phyloP scores from a whole-genome alignment of 1,140 invertebrate genomes.

The Heliconius nattereri region DNA sequence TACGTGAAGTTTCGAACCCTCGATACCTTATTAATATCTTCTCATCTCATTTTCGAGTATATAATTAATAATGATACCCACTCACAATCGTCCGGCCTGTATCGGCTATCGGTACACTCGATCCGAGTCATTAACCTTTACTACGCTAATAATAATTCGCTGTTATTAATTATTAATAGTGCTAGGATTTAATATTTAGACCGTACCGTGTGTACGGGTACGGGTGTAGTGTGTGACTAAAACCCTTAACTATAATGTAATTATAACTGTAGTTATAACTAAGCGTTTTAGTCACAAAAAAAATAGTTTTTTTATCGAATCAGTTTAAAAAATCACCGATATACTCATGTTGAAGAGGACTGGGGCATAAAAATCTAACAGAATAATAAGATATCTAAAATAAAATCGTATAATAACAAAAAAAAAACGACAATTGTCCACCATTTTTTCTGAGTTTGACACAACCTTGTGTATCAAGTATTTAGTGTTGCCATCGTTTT shows the following conservation, averaged over 20 bases:
- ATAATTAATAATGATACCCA: neutral
- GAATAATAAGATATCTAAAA: neutral
- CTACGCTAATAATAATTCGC: neutral
- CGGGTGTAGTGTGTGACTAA: too few species aligned
- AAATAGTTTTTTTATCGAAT: neutral
- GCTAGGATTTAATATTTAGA: neutral
- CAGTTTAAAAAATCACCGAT: too few species aligned
- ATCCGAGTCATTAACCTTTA: neutral
- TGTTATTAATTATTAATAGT: neutral
- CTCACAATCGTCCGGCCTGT: neutral
- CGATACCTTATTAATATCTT: neutral
- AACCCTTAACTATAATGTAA: too few species aligned
- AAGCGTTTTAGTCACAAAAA: neutral
- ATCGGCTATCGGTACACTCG: neutral
- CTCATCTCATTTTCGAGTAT: neutral
- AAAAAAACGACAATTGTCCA: neutral
- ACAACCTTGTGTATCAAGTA: neutral
- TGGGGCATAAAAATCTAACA: too few species aligned
- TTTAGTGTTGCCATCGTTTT: neutral
- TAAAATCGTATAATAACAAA: neutral
- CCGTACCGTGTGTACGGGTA: too few species aligned
- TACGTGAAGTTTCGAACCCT: neutral
- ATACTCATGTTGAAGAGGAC: too few species aligned
- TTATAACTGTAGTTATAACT: neutral
- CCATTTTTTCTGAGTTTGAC: neutral